phyloP scores from a whole-genome alignment of 2,797 vertebrate species.

The Mormyrops attenuatus region DNA sequence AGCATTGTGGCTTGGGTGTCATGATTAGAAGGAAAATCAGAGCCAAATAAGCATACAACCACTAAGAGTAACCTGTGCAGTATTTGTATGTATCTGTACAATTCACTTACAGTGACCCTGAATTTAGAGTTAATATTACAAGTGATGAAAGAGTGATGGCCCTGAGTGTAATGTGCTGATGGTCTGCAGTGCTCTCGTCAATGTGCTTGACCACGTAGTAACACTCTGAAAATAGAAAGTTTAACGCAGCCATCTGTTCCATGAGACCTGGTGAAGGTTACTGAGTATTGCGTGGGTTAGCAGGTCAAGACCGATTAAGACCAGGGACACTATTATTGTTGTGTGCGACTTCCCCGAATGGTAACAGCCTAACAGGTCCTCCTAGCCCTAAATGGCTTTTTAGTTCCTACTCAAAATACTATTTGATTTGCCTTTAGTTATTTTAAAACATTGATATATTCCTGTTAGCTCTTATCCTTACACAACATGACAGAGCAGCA shows the following conservation, averaged over 20 bases:
- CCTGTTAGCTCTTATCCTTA: not conserved
- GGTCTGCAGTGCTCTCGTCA: constrained; percentile 19
- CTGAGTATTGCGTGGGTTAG: constrained; percentile 19
- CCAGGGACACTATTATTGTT: not conserved
- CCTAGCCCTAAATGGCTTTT: not conserved
- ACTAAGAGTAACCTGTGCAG: not conserved
- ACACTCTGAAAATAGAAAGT: constrained; percentile 31
- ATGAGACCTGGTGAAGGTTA: constrained; percentile 31
- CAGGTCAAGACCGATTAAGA: constrained; percentile 23
- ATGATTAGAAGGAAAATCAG: not conserved
- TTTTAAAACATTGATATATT: not conserved
- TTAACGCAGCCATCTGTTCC: constrained; percentile 19
- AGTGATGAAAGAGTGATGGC: constrained; percentile 11
- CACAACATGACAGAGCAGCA: not conserved
- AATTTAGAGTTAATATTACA: constrained; percentile 10
- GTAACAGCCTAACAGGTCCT: not conserved
- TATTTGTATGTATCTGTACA: not conserved
- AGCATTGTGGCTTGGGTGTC: not conserved
- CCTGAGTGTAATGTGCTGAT: constrained; percentile 31
- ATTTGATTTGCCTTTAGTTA: constrained; percentile 4
- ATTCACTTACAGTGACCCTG: not conserved
- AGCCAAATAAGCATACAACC: not conserved
- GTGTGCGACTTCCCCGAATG: not conserved
- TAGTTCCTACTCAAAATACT: not conserved
- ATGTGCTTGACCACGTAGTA: constrained; percentile 20